These are phyloP conservation scores for Edolisoma coerulescens DNA, from an alignment of 2,113 vertebrate species.

Conservation along the genomic window DNA sequence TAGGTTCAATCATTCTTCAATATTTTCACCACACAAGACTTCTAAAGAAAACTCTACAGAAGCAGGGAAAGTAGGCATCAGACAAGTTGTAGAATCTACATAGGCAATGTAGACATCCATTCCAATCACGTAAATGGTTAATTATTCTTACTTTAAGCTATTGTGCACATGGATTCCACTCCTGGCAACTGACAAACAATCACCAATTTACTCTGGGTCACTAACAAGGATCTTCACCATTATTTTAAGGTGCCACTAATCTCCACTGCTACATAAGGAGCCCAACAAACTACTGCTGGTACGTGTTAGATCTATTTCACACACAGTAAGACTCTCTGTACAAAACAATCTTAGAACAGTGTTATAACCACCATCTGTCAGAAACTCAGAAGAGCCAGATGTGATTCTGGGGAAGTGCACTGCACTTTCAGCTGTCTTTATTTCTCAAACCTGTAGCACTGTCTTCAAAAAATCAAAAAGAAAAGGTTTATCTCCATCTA, in stretches of 20 bases:
- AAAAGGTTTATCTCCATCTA: background rate
- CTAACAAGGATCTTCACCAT: background rate
- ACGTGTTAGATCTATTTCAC: background rate
- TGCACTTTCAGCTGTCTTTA: background rate
- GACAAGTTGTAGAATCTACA: background rate
- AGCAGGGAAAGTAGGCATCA: background rate
- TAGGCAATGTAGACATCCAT: fast-evolving
- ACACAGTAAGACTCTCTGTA: background rate
- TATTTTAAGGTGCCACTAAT: background rate
- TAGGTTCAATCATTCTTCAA: background rate
- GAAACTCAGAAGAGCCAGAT: background rate
- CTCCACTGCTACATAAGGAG: background rate
- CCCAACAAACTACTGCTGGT: background rate
- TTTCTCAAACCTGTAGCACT: background rate
- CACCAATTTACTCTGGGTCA: background rate
- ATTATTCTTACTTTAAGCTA: background rate
- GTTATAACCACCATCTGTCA: background rate
- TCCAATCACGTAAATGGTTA: background rate
- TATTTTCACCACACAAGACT: background rate
- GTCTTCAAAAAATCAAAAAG: background rate
- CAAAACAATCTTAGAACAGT: background rate
- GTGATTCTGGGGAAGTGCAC: background rate
- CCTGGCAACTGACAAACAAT: background rate
- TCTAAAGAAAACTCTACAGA: background rate
- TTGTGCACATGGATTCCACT: background rate